These are phyloP conservation scores for Himalopsyche japonica DNA, from an alignment of 2,888 invertebrate genomes.

Conservation along the genomic window DNA sequence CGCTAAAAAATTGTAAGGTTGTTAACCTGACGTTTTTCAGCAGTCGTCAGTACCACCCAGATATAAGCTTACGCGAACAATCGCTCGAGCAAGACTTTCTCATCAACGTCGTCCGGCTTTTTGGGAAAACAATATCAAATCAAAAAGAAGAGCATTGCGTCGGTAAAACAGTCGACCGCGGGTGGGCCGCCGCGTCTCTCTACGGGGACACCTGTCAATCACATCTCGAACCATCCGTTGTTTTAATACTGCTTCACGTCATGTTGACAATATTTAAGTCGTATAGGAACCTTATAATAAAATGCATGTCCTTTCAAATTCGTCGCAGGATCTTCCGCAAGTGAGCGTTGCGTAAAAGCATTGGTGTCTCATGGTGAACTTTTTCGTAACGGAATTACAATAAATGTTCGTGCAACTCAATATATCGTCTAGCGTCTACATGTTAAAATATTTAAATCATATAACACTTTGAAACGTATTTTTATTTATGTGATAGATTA, in stretches of 20 bases:
- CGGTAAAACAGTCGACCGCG: constrained; percentile 16
- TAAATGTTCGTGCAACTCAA: too few relatives aligned
- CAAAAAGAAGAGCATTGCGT: constrained; percentile 11
- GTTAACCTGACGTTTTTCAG: constrained; percentile 3
- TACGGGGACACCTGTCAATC: constrained; percentile 26
- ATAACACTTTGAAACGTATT: too few relatives aligned
- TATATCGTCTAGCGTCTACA: too few relatives aligned
- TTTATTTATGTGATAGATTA: too few relatives aligned
- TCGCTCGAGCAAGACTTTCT: constrained; percentile 9
- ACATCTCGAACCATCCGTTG: constrained; percentile 13
- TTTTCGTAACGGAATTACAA: too few relatives aligned
- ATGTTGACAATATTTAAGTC: neutral
- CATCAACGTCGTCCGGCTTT: constrained; percentile 2
- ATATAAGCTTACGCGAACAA: neutral
- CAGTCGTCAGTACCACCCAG: constrained; percentile 17
- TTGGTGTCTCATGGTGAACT: neutral
- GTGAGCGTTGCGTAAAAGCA: neutral
- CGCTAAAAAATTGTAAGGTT: constrained; percentile 1
- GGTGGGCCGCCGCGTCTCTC: constrained; percentile 18
- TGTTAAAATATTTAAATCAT: too few relatives aligned
- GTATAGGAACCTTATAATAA: neutral
- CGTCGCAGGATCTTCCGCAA: neutral
- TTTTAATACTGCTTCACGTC: constrained; percentile 7
- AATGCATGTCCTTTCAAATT: neutral
- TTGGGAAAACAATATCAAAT: constrained; percentile 12